Conservation (phyloP, 2,888 invertebrate species). For the Latheticus oryzae region DNA sequence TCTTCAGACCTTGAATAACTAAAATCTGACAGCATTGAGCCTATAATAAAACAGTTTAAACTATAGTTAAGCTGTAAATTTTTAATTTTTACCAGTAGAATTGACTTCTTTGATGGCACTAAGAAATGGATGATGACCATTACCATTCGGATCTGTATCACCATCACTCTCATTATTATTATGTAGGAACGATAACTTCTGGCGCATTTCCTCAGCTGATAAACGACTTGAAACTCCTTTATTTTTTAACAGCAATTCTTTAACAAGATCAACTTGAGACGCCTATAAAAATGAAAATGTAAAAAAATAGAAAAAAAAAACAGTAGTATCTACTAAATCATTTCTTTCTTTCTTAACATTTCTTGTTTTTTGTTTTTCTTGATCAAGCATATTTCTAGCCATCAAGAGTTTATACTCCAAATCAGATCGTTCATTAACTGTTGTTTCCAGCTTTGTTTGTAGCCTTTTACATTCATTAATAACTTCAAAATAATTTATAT, state of each 20-base stretch:
- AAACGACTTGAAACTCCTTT: slow-evolving; percentile 75
- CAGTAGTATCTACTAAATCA: no score
- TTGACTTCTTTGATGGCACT: slow-evolving; percentile 78
- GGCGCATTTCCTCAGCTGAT: slow-evolving; percentile 84
- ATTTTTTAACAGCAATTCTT: slow-evolving; percentile 76
- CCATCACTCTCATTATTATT: no score
- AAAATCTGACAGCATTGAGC: slow-evolving; percentile 81
- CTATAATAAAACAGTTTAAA: no score
- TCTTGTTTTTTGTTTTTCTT: slow-evolving; percentile 79
- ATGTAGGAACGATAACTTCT: slow-evolving; percentile 79
- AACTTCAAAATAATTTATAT: slow-evolving; percentile 76
- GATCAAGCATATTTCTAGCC: slow-evolving; percentile 83
- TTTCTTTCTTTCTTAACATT: slow-evolving; percentile 78
- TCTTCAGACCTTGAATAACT: slow-evolving; percentile 88
- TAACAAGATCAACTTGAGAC: slow-evolving; percentile 77
- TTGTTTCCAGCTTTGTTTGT: slow-evolving; percentile 76
- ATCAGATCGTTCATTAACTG: slow-evolving; percentile 78
- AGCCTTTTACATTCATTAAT: slow-evolving; percentile 80
- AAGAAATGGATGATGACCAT: slow-evolving; percentile 55
- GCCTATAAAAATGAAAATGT: slow-evolving; percentile 42
- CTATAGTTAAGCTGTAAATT: no score
- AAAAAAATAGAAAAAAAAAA: no score
- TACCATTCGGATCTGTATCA: slow-evolving; percentile 1
- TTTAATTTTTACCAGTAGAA: slow-evolving; percentile 79
- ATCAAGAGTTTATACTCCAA: slow-evolving; percentile 85